Evolutionary conservation across 2,113 vertebrate species (phyloP).

Genomic region (Aptenodytes patagonicus): DNA sequence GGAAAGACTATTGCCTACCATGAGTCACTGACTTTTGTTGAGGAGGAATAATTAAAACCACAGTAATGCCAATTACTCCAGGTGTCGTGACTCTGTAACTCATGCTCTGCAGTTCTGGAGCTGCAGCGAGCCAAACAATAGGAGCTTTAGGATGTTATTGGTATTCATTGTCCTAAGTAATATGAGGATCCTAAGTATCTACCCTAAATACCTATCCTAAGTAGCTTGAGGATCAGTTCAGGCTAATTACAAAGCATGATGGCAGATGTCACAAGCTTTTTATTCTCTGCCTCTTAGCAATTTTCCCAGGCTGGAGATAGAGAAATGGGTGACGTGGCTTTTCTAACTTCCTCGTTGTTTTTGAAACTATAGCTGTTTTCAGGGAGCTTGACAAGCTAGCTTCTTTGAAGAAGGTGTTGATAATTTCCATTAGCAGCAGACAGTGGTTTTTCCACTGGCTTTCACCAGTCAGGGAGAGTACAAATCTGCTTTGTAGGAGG

Average conservation of each 20-base stretch:
- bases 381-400: not conserved
- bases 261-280: not conserved
- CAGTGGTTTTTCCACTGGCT: not conserved
- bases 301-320: not conserved
- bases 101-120: not conserved
- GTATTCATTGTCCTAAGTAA: not conserved
- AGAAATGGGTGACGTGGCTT: not conserved
- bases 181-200: too few relatives aligned
- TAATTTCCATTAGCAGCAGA: slow-evolving; percentile 38
- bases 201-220: not conserved
- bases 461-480: not conserved
- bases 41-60: not conserved
- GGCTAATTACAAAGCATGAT: not conserved
- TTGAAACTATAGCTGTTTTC: not conserved
- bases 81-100: not conserved
- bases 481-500: slow-evolving; percentile 14
- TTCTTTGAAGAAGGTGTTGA: not conserved
- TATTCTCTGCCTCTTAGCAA: not conserved
- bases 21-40: not conserved
- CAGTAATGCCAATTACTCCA: not conserved
- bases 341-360: not conserved
- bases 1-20: not conserved
- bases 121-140: not conserved
- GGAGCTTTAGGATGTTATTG: not conserved
- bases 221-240: not conserved